Conservation (phyloP, 2,888 invertebrate species). For the Ctenicera cuprea region DNA sequence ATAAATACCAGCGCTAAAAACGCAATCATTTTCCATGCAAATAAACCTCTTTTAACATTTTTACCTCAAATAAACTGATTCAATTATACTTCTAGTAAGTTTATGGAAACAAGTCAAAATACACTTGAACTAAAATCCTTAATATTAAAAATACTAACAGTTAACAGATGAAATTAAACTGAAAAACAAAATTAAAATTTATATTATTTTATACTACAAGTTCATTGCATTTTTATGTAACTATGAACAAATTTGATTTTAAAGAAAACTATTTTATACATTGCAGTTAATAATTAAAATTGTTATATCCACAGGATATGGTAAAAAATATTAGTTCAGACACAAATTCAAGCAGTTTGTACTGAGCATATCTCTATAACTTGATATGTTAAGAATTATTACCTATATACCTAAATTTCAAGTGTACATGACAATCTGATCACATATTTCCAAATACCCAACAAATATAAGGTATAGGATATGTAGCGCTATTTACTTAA, state of each 20-base stretch:
- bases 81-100: slow-evolving; percentile 23
- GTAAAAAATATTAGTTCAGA: neutral
- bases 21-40: slow-evolving; percentile 35
- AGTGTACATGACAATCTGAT: slow-evolving; percentile 25
- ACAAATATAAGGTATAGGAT: slow-evolving; percentile 25
- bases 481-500: slow-evolving; percentile 22
- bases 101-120: slow-evolving; percentile 24
- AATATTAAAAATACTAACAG: slow-evolving; percentile 1
- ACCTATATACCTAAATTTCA: slow-evolving; percentile 10
- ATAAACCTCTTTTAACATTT: slow-evolving; percentile 39
- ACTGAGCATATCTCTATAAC: slow-evolving; percentile 6
- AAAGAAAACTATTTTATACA: no score
- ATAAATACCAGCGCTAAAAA: slow-evolving; percentile 45
- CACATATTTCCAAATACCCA: slow-evolving; percentile 17
- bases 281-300: no score
- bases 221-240: no score
- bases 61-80: slow-evolving; percentile 23
- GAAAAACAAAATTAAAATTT: no score
- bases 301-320: slow-evolving; percentile 7
- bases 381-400: slow-evolving; percentile 19
- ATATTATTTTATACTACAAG: no score
- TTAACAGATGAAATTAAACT: neutral
- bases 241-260: no score
- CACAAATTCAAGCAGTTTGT: slow-evolving; percentile 2
- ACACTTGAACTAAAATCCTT: slow-evolving; percentile 19